These are phyloP conservation scores for Monodelphis domestica DNA, from an alignment of 2,797 vertebrate species.

Conservation along the genomic window DNA sequence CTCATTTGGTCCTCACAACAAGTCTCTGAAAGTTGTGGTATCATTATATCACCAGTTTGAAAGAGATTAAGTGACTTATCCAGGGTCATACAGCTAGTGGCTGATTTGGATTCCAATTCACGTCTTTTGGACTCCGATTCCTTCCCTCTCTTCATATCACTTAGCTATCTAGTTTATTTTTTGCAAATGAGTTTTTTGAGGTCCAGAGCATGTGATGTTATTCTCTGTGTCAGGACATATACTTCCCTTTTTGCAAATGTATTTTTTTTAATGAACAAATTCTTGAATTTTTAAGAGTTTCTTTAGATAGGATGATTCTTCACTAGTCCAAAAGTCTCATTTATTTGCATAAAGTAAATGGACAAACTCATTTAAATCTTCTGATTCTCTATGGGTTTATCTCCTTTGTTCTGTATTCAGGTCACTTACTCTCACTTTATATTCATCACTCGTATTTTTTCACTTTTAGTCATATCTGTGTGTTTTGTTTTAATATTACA, in stretches of 20 bases:
- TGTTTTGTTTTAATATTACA: neutral
- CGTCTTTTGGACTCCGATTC: neutral
- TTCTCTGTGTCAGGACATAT: neutral
- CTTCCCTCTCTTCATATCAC: neutral
- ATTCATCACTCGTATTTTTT: constrained; percentile 9
- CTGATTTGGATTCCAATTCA: neutral
- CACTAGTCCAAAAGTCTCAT: neutral
- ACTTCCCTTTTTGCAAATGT: neutral
- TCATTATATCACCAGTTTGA: neutral
- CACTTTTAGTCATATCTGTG: neutral
- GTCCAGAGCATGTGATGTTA: neutral
- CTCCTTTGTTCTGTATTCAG: neutral
- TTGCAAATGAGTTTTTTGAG: neutral
- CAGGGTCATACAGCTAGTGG: neutral
- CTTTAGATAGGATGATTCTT: neutral
- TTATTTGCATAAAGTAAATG: neutral
- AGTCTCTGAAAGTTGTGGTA: neutral
- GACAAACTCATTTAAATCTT: neutral
- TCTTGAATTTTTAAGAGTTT: constrained; percentile 5
- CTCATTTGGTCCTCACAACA: neutral
- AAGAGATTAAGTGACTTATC: neutral
- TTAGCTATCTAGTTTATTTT: neutral
- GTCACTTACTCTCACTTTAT: constrained; percentile 3
- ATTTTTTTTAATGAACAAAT: neutral
- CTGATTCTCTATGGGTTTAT: neutral